phyloP scores from a whole-genome alignment of 2,888 invertebrate species.

The Rapana venosa region DNA sequence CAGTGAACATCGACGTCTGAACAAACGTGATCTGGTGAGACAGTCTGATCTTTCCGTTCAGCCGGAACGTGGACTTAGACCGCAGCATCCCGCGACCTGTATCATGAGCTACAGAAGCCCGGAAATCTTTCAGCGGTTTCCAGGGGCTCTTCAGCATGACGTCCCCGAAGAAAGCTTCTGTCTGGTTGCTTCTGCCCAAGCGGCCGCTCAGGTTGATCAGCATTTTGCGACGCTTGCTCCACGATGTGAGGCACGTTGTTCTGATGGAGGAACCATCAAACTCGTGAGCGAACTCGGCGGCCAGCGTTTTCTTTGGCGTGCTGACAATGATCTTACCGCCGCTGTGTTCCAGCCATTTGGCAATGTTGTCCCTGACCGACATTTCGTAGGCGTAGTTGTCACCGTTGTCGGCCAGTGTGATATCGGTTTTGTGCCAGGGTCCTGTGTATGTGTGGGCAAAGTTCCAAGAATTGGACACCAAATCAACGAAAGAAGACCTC shows the following conservation, averaged over 20 bases:
- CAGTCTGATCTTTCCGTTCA: constrained; percentile 46
- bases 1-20: constrained; percentile 47
- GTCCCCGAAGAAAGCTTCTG: constrained; percentile 34
- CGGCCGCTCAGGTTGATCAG: constrained; percentile 10
- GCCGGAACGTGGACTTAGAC: constrained; percentile 48
- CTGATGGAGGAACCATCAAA: constrained; percentile 52
- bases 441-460: constrained; percentile 16
- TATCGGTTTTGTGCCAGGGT: neutral
- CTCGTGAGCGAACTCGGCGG: constrained; percentile 59
- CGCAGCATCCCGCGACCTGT: constrained; percentile 56
- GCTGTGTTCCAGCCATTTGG: neutral
- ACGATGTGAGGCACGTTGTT: constrained; percentile 51
- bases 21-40: constrained; percentile 53
- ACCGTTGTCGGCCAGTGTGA: constrained; percentile 6
- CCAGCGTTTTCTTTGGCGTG: constrained; percentile 52
- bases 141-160: constrained; percentile 58
- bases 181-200: neutral
- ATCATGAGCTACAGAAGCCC: constrained; percentile 56
- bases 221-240: constrained; percentile 31
- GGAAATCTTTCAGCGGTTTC: constrained; percentile 49
- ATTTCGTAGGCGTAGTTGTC: neutral
- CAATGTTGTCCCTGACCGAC: neutral
- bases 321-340: constrained; percentile 55
- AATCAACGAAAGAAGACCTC: constrained; percentile 14
- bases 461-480: neutral